Evolutionary conservation across 2,113 vertebrate genomes (phyloP).

Genomic region (Limnothrissa miodon): DNA sequence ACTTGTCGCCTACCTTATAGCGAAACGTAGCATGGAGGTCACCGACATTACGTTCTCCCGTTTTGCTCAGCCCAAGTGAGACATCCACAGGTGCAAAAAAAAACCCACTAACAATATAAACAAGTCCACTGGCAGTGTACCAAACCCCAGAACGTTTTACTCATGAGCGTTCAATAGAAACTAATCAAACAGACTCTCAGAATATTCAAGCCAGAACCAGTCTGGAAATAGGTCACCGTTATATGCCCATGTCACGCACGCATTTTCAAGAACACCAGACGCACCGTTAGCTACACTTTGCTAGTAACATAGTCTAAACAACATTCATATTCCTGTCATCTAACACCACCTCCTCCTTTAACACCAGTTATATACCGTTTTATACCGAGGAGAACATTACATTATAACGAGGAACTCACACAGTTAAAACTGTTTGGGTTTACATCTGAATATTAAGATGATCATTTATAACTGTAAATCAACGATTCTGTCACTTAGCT

Average conservation of each 20-base stretch:
- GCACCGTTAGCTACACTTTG: not conserved
- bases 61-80: constrained; percentile 7
- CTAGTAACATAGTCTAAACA: not conserved
- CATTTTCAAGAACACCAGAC: not conserved
- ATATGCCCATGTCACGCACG: constrained; percentile 14
- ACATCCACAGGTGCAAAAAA: constrained; percentile 2
- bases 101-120: not conserved
- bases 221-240: constrained; percentile 15
- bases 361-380: not conserved
- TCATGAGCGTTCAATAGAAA: not conserved
- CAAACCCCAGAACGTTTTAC: not conserved
- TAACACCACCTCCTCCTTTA: not conserved
- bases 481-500: not conserved
- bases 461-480: not conserved
- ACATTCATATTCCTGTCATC: not conserved
- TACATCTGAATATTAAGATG: not conserved
- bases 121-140: not conserved
- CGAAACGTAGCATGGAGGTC: constrained; percentile 53
- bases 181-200: not conserved
- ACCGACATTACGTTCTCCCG: constrained; percentile 56
- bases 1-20: constrained; percentile 54
- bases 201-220: constrained; percentile 3
- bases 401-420: not conserved
- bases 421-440: not conserved
- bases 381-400: not conserved